phyloP scores from a whole-genome alignment of 2,797 vertebrate genomes.

The Sebastes hubbsi region DNA sequence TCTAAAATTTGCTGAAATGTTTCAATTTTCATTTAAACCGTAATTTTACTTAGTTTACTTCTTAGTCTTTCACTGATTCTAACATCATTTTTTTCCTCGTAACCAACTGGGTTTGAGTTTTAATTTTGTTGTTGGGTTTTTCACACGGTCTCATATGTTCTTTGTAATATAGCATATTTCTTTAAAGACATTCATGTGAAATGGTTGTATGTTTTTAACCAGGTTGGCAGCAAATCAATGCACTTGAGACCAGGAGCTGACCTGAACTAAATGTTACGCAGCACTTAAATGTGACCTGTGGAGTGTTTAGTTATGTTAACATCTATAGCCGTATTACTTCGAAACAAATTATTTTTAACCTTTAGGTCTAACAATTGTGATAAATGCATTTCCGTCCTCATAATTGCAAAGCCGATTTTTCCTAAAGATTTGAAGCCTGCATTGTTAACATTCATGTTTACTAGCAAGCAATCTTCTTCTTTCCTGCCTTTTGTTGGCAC shows the following conservation, averaged over 20 bases:
- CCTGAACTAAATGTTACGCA: neutral
- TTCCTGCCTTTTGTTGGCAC: neutral
- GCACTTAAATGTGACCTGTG: neutral
- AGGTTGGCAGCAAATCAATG: neutral
- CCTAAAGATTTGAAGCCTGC: neutral
- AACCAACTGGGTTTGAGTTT: neutral
- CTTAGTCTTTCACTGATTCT: neutral
- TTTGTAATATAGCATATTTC: too few relatives aligned
- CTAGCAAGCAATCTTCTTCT: neutral
- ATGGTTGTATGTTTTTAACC: neutral
- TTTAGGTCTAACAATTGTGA: neutral
- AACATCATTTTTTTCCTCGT: accelerated
- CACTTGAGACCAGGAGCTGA: neutral
- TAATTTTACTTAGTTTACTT: too few relatives aligned
- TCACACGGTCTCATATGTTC: too few relatives aligned
- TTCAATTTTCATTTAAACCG: neutral
- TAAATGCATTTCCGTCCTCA: neutral
- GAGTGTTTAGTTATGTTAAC: neutral
- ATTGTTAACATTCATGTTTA: neutral
- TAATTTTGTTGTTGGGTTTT: too few relatives aligned
- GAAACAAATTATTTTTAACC: neutral
- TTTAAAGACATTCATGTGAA: neutral
- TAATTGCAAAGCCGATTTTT: neutral
- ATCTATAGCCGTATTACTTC: neutral
- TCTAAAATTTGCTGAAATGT: neutral